phyloP scores from a whole-genome alignment of 2,888 invertebrate species.

The Thereva unica region DNA sequence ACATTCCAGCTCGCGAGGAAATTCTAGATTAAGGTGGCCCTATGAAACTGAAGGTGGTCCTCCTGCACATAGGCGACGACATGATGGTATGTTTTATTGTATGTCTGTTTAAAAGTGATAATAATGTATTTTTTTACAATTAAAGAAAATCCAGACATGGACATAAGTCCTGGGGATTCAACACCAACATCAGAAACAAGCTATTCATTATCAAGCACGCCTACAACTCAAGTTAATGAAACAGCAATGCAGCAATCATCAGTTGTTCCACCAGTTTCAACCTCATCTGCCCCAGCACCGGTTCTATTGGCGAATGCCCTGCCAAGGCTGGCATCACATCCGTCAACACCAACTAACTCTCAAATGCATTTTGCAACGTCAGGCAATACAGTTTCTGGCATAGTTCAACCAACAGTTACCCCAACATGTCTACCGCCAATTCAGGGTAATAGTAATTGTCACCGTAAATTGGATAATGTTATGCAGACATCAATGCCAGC shows the following conservation, averaged over 20 bases:
- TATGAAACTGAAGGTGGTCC: constrained; percentile 55
- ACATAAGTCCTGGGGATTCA: constrained; percentile 89
- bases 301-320: constrained; percentile 62
- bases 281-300: constrained; percentile 50
- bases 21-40: constrained; percentile 58
- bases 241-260: constrained; percentile 43
- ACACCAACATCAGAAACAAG: constrained; percentile 84
- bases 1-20: constrained; percentile 72
- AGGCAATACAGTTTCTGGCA: constrained; percentile 33
- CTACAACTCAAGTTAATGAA: constrained; percentile 50
- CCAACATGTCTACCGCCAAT: constrained; percentile 35
- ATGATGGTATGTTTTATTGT: constrained; percentile 52
- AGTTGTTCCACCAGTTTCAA: constrained; percentile 46
- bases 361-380: constrained; percentile 50
- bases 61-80: constrained; percentile 55
- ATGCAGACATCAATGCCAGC: constrained; percentile 41
- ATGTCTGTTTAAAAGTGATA: constrained; percentile 52
- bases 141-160: constrained; percentile 81
- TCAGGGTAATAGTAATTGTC: constrained; percentile 38
- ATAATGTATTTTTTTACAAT: background rate
- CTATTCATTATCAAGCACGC: constrained; percentile 61
- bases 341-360: constrained; percentile 47
- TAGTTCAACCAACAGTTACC: constrained; percentile 36
- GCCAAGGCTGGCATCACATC: constrained; percentile 60
- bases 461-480: constrained; percentile 39